Base-by-base conservation (phyloP, 2,797 vertebrate species). In the Pantherophis alleghaniensis region DNA sequence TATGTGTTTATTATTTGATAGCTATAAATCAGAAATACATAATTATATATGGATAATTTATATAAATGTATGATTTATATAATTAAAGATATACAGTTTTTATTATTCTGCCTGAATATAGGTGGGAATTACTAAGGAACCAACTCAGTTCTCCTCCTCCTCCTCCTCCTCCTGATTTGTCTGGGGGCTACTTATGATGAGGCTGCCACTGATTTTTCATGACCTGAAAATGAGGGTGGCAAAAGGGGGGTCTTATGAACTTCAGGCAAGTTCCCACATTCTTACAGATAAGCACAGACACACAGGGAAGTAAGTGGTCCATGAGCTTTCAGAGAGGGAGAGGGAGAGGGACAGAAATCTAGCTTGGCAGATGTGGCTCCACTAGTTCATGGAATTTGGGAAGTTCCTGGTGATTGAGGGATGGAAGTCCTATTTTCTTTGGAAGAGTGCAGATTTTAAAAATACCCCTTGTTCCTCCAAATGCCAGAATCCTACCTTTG, bases 141-240 rank as follows among this genome's bases (percentile, higher is more conserved):
- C 9, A n/a, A 16, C 32, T 18, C 14, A 57, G 6, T 47, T 26
- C 59, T 42, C 83, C 18, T 51, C 24, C 47, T 87, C 24, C 18
- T 16, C 28, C 37, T 13, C 20, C 37, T 66, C 47, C 42, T 69
- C 63, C 51, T 97, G 96, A 96, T 0, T 96, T 96, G 95, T 95
- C 96, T 91, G 96, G 94, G 96, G 96, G 93, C 96, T 96, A 91
- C 91, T 91, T 93, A 87, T 93, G 95, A 94, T 20, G 91, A 94
- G 96, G 95, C 96, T 96, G 96, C 97, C 97, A 96, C 90, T 93
- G 96, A 96, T 96, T 96, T 96, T 96, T 94, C 93, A 91, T 97
- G 96, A 96, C 95, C 96, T 93, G 96, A 93, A 96, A 96, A 66
- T 83, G 92, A 22, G 90, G 91, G 92, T 57, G 91, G 28, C 79